phyloP scores from a whole-genome alignment of 30 jellyfish, hydroid and myxozoan species.

The Pseudorhiza aurosa region DNA sequence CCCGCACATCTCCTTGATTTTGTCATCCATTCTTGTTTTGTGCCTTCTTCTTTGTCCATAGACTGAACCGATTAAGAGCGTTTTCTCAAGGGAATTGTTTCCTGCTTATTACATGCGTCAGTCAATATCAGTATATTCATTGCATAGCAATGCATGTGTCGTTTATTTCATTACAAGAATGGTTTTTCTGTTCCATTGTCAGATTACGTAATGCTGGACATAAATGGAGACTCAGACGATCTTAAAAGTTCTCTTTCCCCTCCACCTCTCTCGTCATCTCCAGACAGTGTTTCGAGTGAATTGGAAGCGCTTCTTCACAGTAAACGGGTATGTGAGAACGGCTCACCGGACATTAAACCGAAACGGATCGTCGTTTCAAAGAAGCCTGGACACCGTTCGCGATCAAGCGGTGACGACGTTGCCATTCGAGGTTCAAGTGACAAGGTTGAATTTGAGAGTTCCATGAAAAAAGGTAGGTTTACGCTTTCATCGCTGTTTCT shows the following conservation, averaged over 20 bases:
- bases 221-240: slow-evolving; percentile 30
- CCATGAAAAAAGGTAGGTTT: not conserved
- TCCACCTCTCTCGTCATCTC: slow-evolving; percentile 33
- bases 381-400: slow-evolving; percentile 12
- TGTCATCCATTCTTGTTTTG: too few species aligned
- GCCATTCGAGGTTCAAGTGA: not conserved
- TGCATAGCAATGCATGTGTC: too few species aligned
- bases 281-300: slow-evolving; percentile 47
- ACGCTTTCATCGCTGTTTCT: too few species aligned
- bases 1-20: too few species aligned
- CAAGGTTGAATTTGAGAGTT: not conserved
- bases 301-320: slow-evolving; percentile 25
- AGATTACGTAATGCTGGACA: slow-evolving; percentile 73
- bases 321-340: slow-evolving; percentile 18
- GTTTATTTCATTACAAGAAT: too few species aligned
- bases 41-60: too few species aligned
- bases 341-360: slow-evolving; percentile 45
- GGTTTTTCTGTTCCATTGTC: not conserved
- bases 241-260: not conserved
- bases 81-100: too few species aligned
- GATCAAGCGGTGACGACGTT: not conserved
- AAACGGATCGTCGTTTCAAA: slow-evolving; percentile 41
- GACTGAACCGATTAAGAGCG: too few species aligned
- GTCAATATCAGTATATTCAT: too few species aligned
- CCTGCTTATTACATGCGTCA: too few species aligned